Evolutionary conservation across 1,140 invertebrate genomes (phyloP), one percentile per base, ranked within the genome.

Genomic region (Pentalonia nigronervosa): DNA sequence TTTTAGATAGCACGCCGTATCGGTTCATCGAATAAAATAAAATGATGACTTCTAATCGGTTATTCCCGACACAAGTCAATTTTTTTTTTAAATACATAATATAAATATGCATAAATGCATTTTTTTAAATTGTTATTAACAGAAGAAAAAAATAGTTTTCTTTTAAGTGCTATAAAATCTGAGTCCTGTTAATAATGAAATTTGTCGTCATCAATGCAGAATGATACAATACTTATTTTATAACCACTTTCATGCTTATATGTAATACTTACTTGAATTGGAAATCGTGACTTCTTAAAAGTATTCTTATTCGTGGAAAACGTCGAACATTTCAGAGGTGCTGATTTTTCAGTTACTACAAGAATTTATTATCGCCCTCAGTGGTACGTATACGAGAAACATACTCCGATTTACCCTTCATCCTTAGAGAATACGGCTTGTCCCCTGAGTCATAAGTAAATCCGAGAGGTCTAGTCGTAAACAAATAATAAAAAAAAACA

Each of bases 401-500:
- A 90, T 25, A 23, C 56, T 17, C 53, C 8, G 53, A 90, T 60
- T 60, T 90, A 41, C 50, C 89, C 53, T 56, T 67, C 21, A 21
- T 87, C 89, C 36, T 41, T 20, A 11, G 89, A 45, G 89, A 67
- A 45, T 67, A 90, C 20, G 41, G 7, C 23, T n/a, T 8, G 89
- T 67, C 56, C 89, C 56, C 23, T 2, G 53, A 25, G 53, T 56
- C 89, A 89, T 56, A 89, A 89, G 34, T 34, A n/a, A 89, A 56
- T 56, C 88, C 50, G 50, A 56, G 50, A 41, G 88, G 47, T 89
- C n/a, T 56, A 45, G 89, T 67, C 89, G 36, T 90, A 90, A 90
- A 90, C 89, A 90, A 90, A 56, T 45, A 67, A 90, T 67, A 90
- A 90, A 90, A 88, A n/a, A 90, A 60, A 90, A 90, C 89, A 90